phyloP scores from a whole-genome alignment of 1,140 invertebrate genomes.

The Drosophila bocki region DNA sequence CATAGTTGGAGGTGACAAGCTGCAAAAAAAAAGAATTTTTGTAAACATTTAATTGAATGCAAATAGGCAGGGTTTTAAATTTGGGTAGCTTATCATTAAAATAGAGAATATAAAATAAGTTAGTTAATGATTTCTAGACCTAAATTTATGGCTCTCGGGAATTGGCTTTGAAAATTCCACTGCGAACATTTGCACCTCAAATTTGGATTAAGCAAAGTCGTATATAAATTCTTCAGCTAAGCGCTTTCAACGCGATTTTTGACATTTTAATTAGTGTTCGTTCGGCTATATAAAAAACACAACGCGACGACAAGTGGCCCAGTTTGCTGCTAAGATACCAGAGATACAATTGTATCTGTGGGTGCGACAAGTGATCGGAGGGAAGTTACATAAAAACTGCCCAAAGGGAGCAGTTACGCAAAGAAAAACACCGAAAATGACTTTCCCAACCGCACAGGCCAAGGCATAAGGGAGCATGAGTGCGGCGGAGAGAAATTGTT shows the following conservation, averaged over 20 bases:
- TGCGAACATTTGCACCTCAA: constrained; percentile 24
- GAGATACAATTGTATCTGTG: constrained; percentile 65
- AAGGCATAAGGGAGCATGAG: background rate
- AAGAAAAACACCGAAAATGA: constrained; percentile 76
- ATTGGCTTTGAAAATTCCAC: constrained; percentile 77
- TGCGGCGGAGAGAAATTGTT: constrained; percentile 47
- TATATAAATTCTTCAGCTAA: constrained; percentile 70
- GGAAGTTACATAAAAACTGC: constrained; percentile 39
- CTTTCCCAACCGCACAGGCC: constrained; percentile 48
- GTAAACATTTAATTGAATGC: constrained; percentile 2
- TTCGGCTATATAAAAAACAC: constrained; percentile 39
- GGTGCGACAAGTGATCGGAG: constrained; percentile 45
- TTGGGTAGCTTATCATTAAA: constrained; percentile 3
- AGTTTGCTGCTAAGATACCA: constrained; percentile 61
- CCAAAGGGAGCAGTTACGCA: constrained; percentile 75
- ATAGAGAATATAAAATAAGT: constrained; percentile 13
- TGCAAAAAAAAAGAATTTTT: constrained; percentile 13
- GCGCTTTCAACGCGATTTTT: constrained; percentile 70
- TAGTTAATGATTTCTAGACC: background rate
- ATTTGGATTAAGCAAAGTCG: constrained; percentile 59
- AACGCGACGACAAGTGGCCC: constrained; percentile 54
- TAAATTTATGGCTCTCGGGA: constrained; percentile 47
- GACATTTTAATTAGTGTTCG: constrained; percentile 78
- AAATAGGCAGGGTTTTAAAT: background rate
- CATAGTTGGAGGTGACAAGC: constrained; percentile 22